phyloP scores from a whole-genome alignment of 2,888 invertebrate species.

The Leucoma salicis region DNA sequence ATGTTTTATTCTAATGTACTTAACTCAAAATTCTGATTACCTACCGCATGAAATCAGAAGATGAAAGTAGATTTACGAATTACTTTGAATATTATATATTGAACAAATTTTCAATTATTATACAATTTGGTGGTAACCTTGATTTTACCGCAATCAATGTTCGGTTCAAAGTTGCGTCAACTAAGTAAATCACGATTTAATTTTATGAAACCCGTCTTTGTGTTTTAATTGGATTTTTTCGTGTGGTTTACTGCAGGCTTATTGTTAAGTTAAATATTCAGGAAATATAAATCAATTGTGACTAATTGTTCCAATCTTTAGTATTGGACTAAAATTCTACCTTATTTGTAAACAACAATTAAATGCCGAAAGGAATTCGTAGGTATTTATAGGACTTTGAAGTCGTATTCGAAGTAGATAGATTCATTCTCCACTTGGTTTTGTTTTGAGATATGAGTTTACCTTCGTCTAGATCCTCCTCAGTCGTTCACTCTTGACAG shows the following conservation, averaged over 20 bases:
- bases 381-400: too few relatives aligned
- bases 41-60: too few relatives aligned
- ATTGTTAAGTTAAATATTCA: constrained; percentile 3
- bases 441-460: too few relatives aligned
- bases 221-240: constrained; percentile 9
- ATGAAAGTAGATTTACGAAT: too few relatives aligned
- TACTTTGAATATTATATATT: too few relatives aligned
- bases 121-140: background rate
- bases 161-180: background rate
- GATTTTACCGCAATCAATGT: background rate
- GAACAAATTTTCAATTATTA: background rate
- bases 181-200: background rate
- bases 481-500: too few relatives aligned
- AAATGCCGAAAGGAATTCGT: too few relatives aligned
- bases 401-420: too few relatives aligned
- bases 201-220: constrained; percentile 5
- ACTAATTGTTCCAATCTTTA: background rate
- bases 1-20: too few relatives aligned
- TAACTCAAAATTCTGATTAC: too few relatives aligned
- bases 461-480: too few relatives aligned
- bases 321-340: background rate
- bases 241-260: constrained; percentile 2
- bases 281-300: constrained; percentile 6
- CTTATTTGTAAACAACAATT: background rate
- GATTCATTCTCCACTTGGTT: too few relatives aligned